These are phyloP conservation scores for Arothron firmamentum DNA, from an alignment of 2,113 vertebrate genomes.

Conservation along the genomic window DNA sequence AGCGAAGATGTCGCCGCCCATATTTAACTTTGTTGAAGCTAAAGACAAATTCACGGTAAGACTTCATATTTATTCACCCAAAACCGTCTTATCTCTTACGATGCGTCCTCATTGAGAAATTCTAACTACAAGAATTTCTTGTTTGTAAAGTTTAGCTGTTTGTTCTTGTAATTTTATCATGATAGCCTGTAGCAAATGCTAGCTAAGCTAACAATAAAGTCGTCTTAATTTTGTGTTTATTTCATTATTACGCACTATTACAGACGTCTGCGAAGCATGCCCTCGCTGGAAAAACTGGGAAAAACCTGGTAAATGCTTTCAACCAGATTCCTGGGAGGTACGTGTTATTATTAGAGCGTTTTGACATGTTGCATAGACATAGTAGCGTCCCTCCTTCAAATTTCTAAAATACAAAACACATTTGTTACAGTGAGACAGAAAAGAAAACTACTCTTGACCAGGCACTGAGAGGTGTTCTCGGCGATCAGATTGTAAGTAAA, in stretches of 20 bases:
- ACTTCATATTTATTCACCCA: neutral
- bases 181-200: slow-evolving; percentile 18
- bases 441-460: slow-evolving; percentile 96
- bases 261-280: slow-evolving; percentile 85
- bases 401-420: neutral
- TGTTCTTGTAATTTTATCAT: neutral
- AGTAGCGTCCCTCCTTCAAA: neutral
- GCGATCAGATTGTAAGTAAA: slow-evolving; percentile 90
- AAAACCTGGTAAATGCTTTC: slow-evolving; percentile 80
- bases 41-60: slow-evolving; percentile 76
- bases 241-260: neutral
- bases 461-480: slow-evolving; percentile 87
- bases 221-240: slow-evolving; percentile 1
- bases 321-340: slow-evolving; percentile 90
- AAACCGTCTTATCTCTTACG: neutral
- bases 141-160: neutral
- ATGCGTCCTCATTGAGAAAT: neutral
- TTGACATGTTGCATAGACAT: no score
- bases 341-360: slow-evolving; percentile 23
- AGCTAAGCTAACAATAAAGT: slow-evolving; percentile 37
- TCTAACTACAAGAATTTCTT: neutral
- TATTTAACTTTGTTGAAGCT: slow-evolving; percentile 73
- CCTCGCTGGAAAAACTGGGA: slow-evolving; percentile 80
- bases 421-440: slow-evolving; percentile 85
- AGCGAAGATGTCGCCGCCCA: slow-evolving; percentile 70